phyloP scores from a whole-genome alignment of 2,888 invertebrate genomes.

The Campopleginae sp. region DNA sequence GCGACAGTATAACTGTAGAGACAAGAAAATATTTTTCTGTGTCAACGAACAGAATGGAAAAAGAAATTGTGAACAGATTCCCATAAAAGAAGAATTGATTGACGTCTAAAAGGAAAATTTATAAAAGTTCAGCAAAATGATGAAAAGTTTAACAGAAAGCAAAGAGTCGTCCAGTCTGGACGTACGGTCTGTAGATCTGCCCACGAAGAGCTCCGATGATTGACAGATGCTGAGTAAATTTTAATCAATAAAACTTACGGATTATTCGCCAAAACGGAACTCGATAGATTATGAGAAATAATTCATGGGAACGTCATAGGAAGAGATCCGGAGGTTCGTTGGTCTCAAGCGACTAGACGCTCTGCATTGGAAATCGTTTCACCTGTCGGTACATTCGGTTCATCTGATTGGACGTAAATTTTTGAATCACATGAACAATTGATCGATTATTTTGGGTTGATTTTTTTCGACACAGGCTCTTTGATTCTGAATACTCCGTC shows the following conservation, averaged over 20 bases:
- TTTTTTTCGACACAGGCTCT: neutral
- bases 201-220: neutral
- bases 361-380: neutral
- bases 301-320: neutral
- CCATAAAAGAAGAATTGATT: neutral
- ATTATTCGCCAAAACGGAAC: neutral
- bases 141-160: neutral
- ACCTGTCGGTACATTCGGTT: neutral
- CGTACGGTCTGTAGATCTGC: neutral
- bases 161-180: too few species aligned
- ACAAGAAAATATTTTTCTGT: neutral
- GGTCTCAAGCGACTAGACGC: constrained; percentile 26
- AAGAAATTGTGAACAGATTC: neutral
- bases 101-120: neutral
- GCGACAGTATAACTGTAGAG: neutral
- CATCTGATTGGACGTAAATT: neutral
- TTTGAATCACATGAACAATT: neutral
- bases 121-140: neutral
- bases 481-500: neutral
- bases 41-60: neutral
- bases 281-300: neutral
- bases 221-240: neutral
- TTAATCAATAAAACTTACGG: neutral
- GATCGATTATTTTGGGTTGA: neutral
- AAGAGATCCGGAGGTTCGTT: constrained; percentile 19